These are phyloP conservation scores for Pithys albifrons DNA, from an alignment of 2,113 vertebrate species.

Conservation along the genomic window DNA sequence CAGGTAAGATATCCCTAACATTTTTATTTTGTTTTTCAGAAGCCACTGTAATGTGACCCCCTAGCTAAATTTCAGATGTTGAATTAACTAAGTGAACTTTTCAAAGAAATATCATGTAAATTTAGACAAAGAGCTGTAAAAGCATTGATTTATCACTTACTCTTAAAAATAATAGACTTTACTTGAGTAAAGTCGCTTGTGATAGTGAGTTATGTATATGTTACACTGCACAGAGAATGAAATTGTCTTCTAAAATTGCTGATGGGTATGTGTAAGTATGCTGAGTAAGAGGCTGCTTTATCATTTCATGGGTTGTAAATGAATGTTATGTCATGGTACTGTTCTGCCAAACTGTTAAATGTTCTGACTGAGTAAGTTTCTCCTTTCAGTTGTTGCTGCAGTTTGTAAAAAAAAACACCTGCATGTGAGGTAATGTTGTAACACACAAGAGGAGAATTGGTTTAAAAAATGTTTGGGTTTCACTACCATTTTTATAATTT, in stretches of 20 bases:
- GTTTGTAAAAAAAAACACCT: not conserved
- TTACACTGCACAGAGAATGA: not conserved
- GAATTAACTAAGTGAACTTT: not conserved
- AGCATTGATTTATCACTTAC: not conserved
- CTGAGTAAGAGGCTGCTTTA: not conserved
- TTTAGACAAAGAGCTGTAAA: not conserved
- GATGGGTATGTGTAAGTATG: not conserved
- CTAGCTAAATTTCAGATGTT: not conserved
- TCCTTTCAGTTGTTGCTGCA: constrained; percentile 48
- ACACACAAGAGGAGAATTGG: not conserved
- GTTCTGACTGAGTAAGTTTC: constrained; percentile 46
- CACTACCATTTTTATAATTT: not conserved
- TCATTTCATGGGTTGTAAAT: not conserved
- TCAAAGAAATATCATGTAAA: not conserved
- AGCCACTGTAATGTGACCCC: not conserved
- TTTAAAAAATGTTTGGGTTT: not conserved
- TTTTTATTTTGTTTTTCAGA: not conserved
- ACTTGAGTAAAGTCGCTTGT: not conserved
- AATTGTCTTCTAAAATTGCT: not conserved
- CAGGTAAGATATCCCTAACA: constrained; percentile 73
- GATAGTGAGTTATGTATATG: not conserved
- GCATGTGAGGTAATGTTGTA: constrained; percentile 30
- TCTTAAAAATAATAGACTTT: not conserved
- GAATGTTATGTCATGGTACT: not conserved
- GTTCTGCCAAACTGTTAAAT: not conserved